Conservation (phyloP, 2,113 vertebrate genomes). For the Phaethornis superciliosus region DNA sequence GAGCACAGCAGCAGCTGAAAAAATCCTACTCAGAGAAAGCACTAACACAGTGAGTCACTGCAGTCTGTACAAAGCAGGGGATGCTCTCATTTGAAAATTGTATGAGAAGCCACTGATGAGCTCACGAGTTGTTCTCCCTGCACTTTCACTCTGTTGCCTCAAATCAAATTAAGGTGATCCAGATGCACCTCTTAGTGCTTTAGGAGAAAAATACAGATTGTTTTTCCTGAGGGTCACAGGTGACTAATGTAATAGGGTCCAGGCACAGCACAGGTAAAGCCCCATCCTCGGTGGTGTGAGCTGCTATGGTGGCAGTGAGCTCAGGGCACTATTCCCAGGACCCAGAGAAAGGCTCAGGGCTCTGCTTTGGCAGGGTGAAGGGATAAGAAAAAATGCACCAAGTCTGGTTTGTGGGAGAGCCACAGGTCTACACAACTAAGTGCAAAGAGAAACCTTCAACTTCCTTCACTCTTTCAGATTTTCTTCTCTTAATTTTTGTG, state of each 20-base stretch:
- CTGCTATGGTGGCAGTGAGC: rapidly evolving
- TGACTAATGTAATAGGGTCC: background rate
- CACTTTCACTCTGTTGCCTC: background rate
- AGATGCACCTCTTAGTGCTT: background rate
- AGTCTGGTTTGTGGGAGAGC: background rate
- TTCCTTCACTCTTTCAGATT: background rate
- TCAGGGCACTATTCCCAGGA: background rate
- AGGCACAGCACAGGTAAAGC: background rate
- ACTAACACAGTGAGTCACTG: background rate
- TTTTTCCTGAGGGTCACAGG: background rate
- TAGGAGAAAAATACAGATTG: background rate
- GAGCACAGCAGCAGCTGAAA: background rate
- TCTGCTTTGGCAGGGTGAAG: background rate
- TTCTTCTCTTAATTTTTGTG: background rate
- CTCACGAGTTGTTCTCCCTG: background rate
- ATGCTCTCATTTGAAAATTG: constrained; percentile 14
- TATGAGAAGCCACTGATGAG: background rate
- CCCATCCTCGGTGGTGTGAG: background rate
- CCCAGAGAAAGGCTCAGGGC: background rate
- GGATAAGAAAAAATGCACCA: background rate
- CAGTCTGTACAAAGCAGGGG: background rate
- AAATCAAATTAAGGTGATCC: constrained; percentile 1
- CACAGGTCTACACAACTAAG: background rate
- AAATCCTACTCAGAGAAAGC: background rate
- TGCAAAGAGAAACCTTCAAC: background rate